phyloP scores from a whole-genome alignment of 2,113 vertebrate genomes.

The Sceloporus tristichus region DNA sequence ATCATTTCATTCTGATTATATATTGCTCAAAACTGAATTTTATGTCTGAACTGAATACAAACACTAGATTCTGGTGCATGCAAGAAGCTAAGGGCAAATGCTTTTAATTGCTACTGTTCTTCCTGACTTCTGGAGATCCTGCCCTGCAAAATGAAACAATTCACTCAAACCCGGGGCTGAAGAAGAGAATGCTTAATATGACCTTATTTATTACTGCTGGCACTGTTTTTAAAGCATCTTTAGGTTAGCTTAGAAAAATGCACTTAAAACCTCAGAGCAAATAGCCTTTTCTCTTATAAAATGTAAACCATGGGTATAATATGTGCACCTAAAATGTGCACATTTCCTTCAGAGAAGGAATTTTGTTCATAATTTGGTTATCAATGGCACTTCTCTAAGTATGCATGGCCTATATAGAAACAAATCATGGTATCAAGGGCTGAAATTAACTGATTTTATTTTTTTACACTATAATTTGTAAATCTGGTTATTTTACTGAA shows the following conservation, averaged over 20 bases:
- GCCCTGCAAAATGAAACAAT: neutral
- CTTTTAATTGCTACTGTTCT: conserved; percentile 1
- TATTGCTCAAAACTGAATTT: conserved; percentile 22
- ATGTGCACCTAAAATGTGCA: neutral
- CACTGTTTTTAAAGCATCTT: neutral
- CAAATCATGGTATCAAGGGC: neutral
- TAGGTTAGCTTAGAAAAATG: neutral
- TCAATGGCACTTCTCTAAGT: neutral
- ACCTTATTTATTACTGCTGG: neutral
- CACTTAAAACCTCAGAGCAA: neutral
- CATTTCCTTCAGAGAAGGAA: neutral
- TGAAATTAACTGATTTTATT: neutral
- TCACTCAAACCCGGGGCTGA: neutral
- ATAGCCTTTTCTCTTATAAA: neutral
- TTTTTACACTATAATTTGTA: neutral
- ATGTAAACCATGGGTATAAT: neutral
- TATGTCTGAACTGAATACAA: neutral
- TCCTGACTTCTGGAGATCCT: neutral
- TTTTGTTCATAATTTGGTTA: neutral
- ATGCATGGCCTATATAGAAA: neutral
- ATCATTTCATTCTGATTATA: neutral
- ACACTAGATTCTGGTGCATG: neutral
- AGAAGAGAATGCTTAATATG: neutral
- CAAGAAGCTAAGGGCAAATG: neutral
- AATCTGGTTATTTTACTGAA: neutral